Base-by-base conservation (phyloP, 2,888 invertebrate species). In the Mimas tiliae region DNA sequence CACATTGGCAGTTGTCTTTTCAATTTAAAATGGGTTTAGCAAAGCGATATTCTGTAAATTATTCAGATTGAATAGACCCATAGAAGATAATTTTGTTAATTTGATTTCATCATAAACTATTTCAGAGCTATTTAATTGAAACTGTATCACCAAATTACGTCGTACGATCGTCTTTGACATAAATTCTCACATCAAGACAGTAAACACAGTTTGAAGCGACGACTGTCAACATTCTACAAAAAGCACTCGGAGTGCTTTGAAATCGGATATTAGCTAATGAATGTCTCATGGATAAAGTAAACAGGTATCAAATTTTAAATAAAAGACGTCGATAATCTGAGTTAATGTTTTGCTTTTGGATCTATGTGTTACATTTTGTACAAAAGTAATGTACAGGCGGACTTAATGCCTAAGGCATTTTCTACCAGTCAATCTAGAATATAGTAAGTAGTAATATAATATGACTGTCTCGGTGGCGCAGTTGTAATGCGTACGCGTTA, bases 191-290 rank as follows among this genome's bases (percentile, higher is more conserved):
- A 12, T n/a, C 19, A 58, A 19, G 42, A 42, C 58, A 58, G 38
- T 14, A 27, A 27, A 27, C 27, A 27, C 27, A 7, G 58, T 42
- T 58, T 19, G 38, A 58, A 42, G n/a, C 48, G 48, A 58, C 58
- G 58, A 38, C 38, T 58, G 58, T 38, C 42, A 55, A 55, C 55
- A 58, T 38, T 38, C 19, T 19, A 42, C 58, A 42, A 58, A 58
- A 19, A 42, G 19, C 12, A 42, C 50, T 16, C 52, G 14, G 52
- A 1, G 9, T 58, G 58, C 42, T 42, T 58, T 42, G 58, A 58
- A 58, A 42, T 42, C 42, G 12, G 38, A 58, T 38, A 58, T 58
- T 16, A 42, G 38, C 58, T 42, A 58, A 58, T 58, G 58, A 58
- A 7, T n/a, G 2, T 11, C 19, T 19, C 16, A 21, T 58, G 38